A percentile compares a stretch with the other conserved stretches of the same genome.
Evolutionary conservation across 2,113 vertebrate species (phyloP).

Genomic region (Anhinga anhinga): DNA sequence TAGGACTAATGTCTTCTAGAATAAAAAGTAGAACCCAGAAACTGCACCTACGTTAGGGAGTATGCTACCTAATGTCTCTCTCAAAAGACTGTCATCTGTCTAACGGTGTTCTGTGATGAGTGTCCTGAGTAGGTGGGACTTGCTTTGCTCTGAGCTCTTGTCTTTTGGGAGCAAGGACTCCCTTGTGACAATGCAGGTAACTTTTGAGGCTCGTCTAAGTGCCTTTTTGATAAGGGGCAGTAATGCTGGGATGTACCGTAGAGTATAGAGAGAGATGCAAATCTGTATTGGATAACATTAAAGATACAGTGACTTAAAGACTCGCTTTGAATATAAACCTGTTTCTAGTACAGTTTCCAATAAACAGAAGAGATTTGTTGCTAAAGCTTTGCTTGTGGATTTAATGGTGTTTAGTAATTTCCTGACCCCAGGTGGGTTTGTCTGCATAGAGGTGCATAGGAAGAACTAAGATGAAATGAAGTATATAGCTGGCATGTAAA

Average conservation of each 20-base stretch:
- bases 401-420: neutral
- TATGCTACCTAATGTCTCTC: neutral
- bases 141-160: neutral
- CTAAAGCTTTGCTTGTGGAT: neutral
- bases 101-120: neutral
- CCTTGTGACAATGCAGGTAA: neutral
- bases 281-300: neutral
- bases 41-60: fast-evolving
- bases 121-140: neutral
- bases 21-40: neutral
- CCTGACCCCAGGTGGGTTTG: neutral
- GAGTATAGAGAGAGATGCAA: too few relatives aligned
- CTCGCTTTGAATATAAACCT: neutral
- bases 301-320: neutral
- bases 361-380: neutral
- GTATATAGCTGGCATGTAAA: neutral
- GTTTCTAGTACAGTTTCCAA: neutral
- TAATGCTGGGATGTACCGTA: fast-evolving
- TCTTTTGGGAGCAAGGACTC: neutral
- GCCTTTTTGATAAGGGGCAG: neutral
- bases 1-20: neutral
- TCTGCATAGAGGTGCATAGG: neutral
- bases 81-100: neutral
- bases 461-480: neutral
- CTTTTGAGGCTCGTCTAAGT: fast-evolving